These are phyloP conservation scores for Sabellastarte sp. DNA, from an alignment of 2,888 invertebrate genomes.

Conservation along the genomic window DNA sequence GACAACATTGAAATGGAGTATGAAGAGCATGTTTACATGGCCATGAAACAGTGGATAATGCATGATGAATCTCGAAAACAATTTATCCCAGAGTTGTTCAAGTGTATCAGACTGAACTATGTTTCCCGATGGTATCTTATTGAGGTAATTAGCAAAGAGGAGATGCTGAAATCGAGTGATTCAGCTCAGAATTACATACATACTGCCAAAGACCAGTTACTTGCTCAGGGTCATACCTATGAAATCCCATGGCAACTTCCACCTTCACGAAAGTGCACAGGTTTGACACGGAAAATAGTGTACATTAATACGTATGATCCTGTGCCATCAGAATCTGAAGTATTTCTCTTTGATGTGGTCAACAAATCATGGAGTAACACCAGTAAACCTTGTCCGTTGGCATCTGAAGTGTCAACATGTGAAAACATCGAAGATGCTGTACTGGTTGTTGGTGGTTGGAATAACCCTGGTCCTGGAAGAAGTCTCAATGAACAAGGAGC, in stretches of 20 bases:
- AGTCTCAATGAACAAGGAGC: constrained; percentile 29
- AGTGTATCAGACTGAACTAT: constrained; percentile 29
- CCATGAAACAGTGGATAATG: constrained; percentile 52
- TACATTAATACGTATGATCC: constrained; percentile 27
- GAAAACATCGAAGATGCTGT: constrained; percentile 23
- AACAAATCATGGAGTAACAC: constrained; percentile 35
- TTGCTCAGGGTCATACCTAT: constrained; percentile 33
- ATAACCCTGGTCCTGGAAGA: constrained; percentile 17
- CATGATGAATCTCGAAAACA: constrained; percentile 38
- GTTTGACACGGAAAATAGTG: constrained; percentile 25
- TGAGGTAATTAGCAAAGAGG: constrained; percentile 28
- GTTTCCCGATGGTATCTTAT: constrained; percentile 34
- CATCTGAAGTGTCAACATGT: constrained; percentile 30
- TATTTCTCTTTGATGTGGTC: constrained; percentile 29
- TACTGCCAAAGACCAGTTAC: constrained; percentile 30
- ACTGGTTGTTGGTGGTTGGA: constrained; percentile 32
- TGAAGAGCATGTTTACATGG: constrained; percentile 53
- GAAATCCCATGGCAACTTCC: constrained; percentile 34
- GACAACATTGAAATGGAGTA: constrained; percentile 54
- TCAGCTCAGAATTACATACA: constrained; percentile 7
- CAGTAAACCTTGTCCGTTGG: constrained; percentile 26
- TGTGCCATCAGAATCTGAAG: constrained; percentile 15
- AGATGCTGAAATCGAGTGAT: constrained; percentile 11
- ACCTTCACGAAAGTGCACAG: constrained; percentile 29
- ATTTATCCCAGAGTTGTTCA: constrained; percentile 23